A percentile compares a stretch with the other conserved stretches of the same genome.
phyloP scores from a whole-genome alignment of 2,888 invertebrate species.

The Horisme vitalbata region DNA sequence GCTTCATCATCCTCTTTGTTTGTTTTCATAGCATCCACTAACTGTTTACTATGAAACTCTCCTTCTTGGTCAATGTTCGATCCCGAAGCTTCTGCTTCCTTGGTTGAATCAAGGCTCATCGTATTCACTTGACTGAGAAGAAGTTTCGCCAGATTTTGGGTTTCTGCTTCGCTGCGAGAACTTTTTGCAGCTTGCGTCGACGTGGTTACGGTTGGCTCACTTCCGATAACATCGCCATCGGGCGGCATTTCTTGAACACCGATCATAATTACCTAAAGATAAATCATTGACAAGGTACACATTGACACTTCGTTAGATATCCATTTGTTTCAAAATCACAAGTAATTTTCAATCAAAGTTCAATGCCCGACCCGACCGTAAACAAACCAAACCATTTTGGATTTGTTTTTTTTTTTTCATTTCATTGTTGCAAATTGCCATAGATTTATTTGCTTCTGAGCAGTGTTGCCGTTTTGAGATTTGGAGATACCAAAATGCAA shows the following conservation, averaged over 20 bases:
- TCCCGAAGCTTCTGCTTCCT: slow-evolving; percentile 3
- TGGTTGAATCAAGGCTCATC: not conserved
- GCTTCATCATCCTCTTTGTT: slow-evolving; percentile 40
- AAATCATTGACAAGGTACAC: slow-evolving; percentile 3
- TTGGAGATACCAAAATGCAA: too few species aligned
- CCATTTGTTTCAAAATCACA: slow-evolving; percentile 15
- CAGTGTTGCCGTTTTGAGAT: too few species aligned
- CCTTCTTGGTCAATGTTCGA: slow-evolving; percentile 7
- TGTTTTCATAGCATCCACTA: slow-evolving; percentile 26
- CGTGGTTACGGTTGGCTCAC: slow-evolving; percentile 42
- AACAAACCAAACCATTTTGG: too few species aligned
- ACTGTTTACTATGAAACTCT: slow-evolving; percentile 11
- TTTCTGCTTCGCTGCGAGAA: slow-evolving; percentile 41
- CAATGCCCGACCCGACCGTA: slow-evolving; percentile 17
- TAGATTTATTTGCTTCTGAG: too few species aligned
- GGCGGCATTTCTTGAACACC: slow-evolving; percentile 45
- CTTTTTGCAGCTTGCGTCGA: slow-evolving; percentile 47
- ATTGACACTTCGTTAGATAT: slow-evolving; percentile 1
- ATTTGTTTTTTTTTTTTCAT: too few species aligned
- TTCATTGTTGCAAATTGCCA: too few species aligned
- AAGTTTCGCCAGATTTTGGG: slow-evolving; percentile 19
- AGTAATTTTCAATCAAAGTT: slow-evolving; percentile 23
- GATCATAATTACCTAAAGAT: slow-evolving; percentile 43
- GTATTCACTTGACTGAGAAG: not conserved
- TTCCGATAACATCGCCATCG: slow-evolving; percentile 44